Conservation (phyloP, 2,888 invertebrate genomes). For the Hirtodrosophila duncani region DNA sequence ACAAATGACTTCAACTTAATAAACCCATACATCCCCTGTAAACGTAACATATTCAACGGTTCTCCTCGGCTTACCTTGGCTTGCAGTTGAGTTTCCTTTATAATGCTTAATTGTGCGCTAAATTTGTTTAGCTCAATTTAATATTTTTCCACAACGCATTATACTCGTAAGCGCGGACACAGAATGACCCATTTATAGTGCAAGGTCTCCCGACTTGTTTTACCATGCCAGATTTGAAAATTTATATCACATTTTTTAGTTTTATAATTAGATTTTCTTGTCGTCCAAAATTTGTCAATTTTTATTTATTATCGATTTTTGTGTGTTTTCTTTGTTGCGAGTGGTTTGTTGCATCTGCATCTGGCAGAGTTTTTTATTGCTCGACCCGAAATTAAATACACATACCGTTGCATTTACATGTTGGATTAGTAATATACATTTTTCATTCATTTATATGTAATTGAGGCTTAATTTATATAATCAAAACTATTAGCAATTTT, state of each 20-base stretch:
- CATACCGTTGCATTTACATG: not conserved
- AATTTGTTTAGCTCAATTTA: not conserved
- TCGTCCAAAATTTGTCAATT: no score
- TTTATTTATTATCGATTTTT: constrained; percentile 45
- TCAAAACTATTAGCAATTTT: not conserved
- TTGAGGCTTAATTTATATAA: not conserved
- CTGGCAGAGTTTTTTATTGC: constrained; percentile 1
- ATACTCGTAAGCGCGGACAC: no score
- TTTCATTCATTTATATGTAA: constrained; percentile 1
- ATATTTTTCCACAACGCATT: not conserved
- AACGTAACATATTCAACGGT: no score
- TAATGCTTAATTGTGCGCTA: not conserved
- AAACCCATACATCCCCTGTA: no score
- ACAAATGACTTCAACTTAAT: no score
- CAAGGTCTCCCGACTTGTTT: no score
- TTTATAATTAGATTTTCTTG: no score
- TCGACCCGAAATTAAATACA: not conserved
- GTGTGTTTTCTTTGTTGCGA: constrained; percentile 17
- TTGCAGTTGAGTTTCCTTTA: not conserved
- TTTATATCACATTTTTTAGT: not conserved
- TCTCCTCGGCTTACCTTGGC: not conserved
- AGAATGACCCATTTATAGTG: no score
- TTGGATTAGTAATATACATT: not conserved
- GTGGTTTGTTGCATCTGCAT: constrained; percentile 1
- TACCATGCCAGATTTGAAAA: no score